Evolutionary conservation across 2,113 vertebrate genomes (phyloP).

Genomic region (Chascanopsetta lugubris): DNA sequence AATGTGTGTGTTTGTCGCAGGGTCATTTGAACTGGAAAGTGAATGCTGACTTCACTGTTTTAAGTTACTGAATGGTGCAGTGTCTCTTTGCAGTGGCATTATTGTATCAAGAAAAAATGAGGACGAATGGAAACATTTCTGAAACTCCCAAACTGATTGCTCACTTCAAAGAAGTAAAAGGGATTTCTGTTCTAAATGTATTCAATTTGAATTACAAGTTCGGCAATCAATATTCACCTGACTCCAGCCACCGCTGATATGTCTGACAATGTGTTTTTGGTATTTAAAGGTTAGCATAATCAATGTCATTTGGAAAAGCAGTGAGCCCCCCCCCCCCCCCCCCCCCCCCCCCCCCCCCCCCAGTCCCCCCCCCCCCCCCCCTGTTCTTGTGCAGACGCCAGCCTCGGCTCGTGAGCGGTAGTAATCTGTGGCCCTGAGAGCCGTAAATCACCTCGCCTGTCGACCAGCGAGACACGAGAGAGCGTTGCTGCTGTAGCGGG

Average conservation of each 20-base stretch:
- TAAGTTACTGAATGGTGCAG: no score
- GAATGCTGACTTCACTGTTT: no score
- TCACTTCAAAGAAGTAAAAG: no score
- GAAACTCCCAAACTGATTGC: no score
- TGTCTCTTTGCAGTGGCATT: no score
- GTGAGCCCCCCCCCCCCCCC: constrained; percentile 14
- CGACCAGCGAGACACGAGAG: constrained; percentile 46
- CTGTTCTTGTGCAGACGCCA: constrained; percentile 24
- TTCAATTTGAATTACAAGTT: neutral
- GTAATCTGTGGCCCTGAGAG: constrained; percentile 36
- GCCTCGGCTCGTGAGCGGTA: constrained; percentile 41
- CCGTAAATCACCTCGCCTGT: constrained; percentile 60
- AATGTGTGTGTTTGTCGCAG: no score
- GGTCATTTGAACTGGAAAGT: no score
- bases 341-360: constrained; percentile 8
- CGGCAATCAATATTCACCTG: constrained; percentile 1
- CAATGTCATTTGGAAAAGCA: constrained; percentile 44
- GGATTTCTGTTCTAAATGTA: no score
- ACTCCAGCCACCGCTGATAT: neutral
- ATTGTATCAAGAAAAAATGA: no score
- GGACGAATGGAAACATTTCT: no score
- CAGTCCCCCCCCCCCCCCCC: constrained; percentile 12
- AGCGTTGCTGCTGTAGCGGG: constrained; percentile 62
- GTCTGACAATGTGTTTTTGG: constrained; percentile 12
- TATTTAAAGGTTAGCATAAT: constrained; percentile 38